A percentile compares a stretch with the other conserved stretches of the same genome.
Evolutionary conservation across 2,888 invertebrate species (phyloP).

Genomic region (Torymus texanus): DNA sequence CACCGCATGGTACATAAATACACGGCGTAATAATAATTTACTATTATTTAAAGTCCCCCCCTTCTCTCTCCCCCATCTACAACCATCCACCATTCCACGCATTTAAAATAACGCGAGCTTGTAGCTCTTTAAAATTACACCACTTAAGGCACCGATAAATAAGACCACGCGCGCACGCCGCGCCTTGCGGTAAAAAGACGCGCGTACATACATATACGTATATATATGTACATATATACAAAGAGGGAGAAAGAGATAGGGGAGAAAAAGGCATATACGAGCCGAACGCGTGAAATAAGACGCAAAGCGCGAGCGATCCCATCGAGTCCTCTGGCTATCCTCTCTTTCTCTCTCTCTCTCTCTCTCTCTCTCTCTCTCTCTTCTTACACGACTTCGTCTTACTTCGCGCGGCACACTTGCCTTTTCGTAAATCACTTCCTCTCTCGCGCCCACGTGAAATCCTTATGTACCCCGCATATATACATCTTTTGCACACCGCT

Average conservation of each 20-base stretch:
- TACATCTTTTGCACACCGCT: not conserved
- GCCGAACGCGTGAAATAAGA: conserved; percentile 56
- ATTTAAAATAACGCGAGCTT: conserved; percentile 45
- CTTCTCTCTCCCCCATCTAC: too few relatives aligned
- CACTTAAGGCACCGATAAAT: conserved; percentile 54
- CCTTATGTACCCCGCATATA: not conserved
- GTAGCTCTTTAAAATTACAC: conserved; percentile 55
- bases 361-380: conserved; percentile 1
- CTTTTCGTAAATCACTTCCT: conserved; percentile 57
- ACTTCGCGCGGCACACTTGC: conserved; percentile 62
- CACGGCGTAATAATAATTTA: conserved; percentile 48
- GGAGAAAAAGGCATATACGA: conserved; percentile 1
- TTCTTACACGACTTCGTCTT: conserved; percentile 1
- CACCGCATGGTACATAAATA: conserved; percentile 27
- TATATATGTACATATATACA: not conserved
- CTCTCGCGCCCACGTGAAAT: conserved; percentile 47
- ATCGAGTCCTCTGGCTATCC: conserved; percentile 48
- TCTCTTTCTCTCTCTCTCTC: conserved; percentile 4
- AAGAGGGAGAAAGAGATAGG: not conserved
- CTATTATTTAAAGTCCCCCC: conserved; percentile 42
- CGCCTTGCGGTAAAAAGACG: not conserved
- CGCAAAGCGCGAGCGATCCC: conserved; percentile 40
- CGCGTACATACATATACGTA: not conserved
- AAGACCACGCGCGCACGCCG: conserved; percentile 9
- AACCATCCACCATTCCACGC: conserved; percentile 3